Percentiles rank a stretch among this genome's conserved stretches.
These are phyloP conservation scores for Cebus imitator DNA, from an alignment of 2,113 vertebrate genomes.

Conservation along the genomic window DNA sequence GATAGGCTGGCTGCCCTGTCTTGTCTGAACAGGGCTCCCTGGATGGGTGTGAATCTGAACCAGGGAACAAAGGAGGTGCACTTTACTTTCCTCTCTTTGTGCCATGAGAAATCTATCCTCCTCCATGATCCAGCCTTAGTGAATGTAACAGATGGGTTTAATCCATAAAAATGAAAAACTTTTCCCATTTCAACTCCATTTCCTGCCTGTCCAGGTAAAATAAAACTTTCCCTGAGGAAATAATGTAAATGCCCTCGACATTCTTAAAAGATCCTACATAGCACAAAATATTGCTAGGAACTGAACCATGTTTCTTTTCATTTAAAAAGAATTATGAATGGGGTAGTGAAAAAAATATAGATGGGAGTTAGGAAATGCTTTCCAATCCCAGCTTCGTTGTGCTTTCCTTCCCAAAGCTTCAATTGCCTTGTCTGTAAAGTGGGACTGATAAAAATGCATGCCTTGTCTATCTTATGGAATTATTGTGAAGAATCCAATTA, in stretches of 20 bases:
- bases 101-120: slow-evolving; percentile 12
- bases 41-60: not conserved
- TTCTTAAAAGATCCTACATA: slow-evolving; percentile 50
- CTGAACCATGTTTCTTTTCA: slow-evolving; percentile 28
- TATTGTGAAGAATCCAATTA: not conserved
- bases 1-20: not conserved
- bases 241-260: slow-evolving; percentile 38
- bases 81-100: not conserved
- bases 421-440: slow-evolving; percentile 36
- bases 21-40: not conserved
- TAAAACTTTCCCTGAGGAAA: slow-evolving; percentile 69
- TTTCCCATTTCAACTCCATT: slow-evolving; percentile 62
- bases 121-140: slow-evolving; percentile 21
- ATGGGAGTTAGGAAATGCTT: not conserved
- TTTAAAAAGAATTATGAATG: slow-evolving; percentile 35
- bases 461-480: not conserved
- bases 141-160: slow-evolving; percentile 49
- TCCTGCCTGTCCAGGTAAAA: slow-evolving; percentile 60
- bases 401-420: not conserved
- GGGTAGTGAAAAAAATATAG: not conserved
- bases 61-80: not conserved
- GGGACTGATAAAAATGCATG: not conserved
- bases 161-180: slow-evolving; percentile 67
- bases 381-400: not conserved
- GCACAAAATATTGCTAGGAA: slow-evolving; percentile 48